Evolutionary conservation across 2,888 invertebrate species (phyloP), one percentile per base, ranked within the genome.

Genomic region (Eupeodes latifasciatus): DNA sequence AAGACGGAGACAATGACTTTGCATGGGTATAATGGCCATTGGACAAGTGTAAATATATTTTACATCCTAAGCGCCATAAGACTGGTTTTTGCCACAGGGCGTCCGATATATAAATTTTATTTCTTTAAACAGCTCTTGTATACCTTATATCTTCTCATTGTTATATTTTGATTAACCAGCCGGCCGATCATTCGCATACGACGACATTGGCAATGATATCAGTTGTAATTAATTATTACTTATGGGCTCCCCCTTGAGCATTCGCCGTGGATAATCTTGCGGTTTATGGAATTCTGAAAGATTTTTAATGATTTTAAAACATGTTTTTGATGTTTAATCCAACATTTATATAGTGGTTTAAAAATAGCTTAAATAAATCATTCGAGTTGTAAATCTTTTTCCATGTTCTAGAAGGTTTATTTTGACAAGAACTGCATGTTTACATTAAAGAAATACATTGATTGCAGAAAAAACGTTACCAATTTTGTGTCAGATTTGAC

Each of bases 181-280:
- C 57, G 16, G 16, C 12, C 47, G 12, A 9, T 49, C 27, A 27
- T 47, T 66, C 53, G 62, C 71, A 77, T 69, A 77, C 79, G 80
- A 77, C 79, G 80, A 84, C 72, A 47, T 72, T 66, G 72, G 74
- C 72, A 74, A 34, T 80, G 77, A 77, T 75, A 87, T 87, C 81
- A 80, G 74, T 57, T 87, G 84, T 51, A 81, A 84, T 87, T 84
- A 87, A 87, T 87, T 81, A 80, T 67, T 59, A 84, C 72, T 66
- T 81, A 27, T 77, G 62, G 74, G 57, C 72, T 64, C 47, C 80
- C 77, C 47, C 53, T 80, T 64, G 72, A 34, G 51, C 36, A 69
- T 57, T 27, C 55, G 61, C 62, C 71, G 71, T 61, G 61, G 16
- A 55, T 71, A 55, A 59, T 47, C 27, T 40, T 49, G 59, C 10